These are phyloP conservation scores for Halictus ligatus DNA, from an alignment of 2,888 invertebrate genomes.

Conservation along the genomic window DNA sequence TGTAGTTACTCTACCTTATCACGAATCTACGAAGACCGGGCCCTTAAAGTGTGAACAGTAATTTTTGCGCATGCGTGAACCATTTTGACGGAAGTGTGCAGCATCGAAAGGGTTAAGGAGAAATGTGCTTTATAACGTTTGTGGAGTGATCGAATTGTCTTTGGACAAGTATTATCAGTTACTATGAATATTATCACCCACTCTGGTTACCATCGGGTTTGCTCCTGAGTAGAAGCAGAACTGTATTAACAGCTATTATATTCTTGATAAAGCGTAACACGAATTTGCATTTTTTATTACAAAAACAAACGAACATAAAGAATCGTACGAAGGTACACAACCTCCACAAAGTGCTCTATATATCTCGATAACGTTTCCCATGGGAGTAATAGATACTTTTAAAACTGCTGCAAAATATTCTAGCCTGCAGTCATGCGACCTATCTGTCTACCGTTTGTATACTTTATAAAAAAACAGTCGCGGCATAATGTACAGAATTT, in stretches of 20 bases:
- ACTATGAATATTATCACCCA: no score
- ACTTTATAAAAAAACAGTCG: background rate
- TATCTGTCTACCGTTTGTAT: background rate
- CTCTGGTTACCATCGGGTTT: no score
- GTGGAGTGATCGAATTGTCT: no score
- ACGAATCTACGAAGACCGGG: no score
- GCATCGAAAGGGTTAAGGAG: no score
- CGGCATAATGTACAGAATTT: background rate
- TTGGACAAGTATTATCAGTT: no score
- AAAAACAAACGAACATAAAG: background rate
- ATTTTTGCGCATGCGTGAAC: no score
- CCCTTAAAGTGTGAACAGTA: no score
- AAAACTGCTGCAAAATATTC: background rate
- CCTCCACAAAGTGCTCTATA: background rate
- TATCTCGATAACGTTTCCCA: background rate
- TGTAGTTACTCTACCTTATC: no score
- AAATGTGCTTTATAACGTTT: no score
- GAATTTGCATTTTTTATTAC: background rate
- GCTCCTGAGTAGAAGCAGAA: background rate
- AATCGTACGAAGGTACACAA: background rate
- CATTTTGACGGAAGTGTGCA: no score
- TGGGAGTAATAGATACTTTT: background rate
- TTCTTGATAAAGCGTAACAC: background rate
- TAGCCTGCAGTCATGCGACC: background rate
- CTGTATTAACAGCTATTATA: background rate